Conservation (phyloP, 2,888 invertebrate species). For the Acleris holmiana region DNA sequence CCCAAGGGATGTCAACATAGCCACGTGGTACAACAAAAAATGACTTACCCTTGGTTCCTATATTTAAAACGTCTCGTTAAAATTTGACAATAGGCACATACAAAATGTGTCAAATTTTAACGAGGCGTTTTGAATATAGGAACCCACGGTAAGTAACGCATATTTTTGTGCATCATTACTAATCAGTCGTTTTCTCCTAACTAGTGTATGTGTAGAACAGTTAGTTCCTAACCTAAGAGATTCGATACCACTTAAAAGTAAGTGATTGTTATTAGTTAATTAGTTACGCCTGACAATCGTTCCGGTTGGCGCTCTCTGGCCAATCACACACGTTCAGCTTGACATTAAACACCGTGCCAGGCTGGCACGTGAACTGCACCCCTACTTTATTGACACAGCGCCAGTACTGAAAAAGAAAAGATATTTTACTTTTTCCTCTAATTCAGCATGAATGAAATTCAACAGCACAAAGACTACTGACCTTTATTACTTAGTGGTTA, state of each 20-base stretch:
- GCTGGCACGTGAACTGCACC: slow-evolving; percentile 88
- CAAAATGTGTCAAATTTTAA: no score
- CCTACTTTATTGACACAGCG: slow-evolving; percentile 92
- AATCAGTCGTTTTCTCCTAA: slow-evolving; percentile 6
- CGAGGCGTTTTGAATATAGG: no score
- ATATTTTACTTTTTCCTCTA: not conserved
- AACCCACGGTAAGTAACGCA: no score
- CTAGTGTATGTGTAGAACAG: not conserved
- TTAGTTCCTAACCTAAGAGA: slow-evolving; percentile 7
- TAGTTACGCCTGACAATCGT: slow-evolving; percentile 75
- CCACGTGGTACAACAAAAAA: no score
- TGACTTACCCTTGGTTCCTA: no score
- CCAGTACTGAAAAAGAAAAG: slow-evolving; percentile 87
- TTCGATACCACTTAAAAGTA: slow-evolving; percentile 11
- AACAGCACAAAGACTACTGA: no score
- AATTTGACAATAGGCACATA: no score
- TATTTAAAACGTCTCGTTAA: no score
- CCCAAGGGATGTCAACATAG: no score
- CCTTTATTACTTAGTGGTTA: no score
- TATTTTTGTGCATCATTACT: not conserved
- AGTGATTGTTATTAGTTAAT: not conserved
- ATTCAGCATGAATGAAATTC: not conserved
- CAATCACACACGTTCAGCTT: slow-evolving; percentile 90
- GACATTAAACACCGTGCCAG: slow-evolving; percentile 90
- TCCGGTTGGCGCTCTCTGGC: slow-evolving; percentile 89